phyloP scores from a whole-genome alignment of 2,113 vertebrate genomes.

The Mugil cephalus region DNA sequence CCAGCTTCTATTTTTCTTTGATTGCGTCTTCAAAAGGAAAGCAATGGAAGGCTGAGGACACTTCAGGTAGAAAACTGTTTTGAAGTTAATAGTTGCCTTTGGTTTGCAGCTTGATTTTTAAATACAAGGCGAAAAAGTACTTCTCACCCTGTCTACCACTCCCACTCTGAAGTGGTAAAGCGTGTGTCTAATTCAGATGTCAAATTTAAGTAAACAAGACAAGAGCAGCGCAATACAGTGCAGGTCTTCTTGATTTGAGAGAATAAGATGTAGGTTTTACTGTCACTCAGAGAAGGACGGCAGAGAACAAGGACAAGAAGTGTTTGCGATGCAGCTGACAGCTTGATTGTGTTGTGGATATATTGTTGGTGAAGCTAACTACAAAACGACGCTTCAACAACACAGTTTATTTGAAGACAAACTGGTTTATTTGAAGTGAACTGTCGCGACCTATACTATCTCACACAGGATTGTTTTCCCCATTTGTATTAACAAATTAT shows the following conservation, averaged over 20 bases:
- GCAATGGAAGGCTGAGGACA: slow-evolving; percentile 36
- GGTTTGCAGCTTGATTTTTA: neutral
- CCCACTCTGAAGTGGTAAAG: neutral
- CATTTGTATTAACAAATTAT: no score
- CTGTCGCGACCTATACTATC: no score
- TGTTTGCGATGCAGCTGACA: slow-evolving; percentile 49
- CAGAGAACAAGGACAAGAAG: slow-evolving; percentile 15
- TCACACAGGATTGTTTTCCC: no score
- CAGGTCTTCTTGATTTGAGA: neutral
- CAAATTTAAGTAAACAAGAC: neutral
- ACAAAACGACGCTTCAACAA: no score
- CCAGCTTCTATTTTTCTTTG: slow-evolving; percentile 7
- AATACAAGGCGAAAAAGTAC: neutral
- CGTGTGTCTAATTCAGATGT: neutral
- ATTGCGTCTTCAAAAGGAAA: slow-evolving; percentile 42
- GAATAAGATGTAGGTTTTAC: neutral
- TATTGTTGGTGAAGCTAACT: no score
- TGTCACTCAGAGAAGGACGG: slow-evolving; percentile 6
- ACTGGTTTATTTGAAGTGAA: no score
- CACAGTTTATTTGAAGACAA: no score
- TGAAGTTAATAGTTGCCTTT: neutral
- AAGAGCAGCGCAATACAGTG: neutral
- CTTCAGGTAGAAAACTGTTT: slow-evolving; percentile 15
- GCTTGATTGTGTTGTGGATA: slow-evolving; percentile 42
- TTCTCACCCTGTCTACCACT: neutral